phyloP scores from a whole-genome alignment of 2,888 invertebrate genomes.

The Heliconius aoede region DNA sequence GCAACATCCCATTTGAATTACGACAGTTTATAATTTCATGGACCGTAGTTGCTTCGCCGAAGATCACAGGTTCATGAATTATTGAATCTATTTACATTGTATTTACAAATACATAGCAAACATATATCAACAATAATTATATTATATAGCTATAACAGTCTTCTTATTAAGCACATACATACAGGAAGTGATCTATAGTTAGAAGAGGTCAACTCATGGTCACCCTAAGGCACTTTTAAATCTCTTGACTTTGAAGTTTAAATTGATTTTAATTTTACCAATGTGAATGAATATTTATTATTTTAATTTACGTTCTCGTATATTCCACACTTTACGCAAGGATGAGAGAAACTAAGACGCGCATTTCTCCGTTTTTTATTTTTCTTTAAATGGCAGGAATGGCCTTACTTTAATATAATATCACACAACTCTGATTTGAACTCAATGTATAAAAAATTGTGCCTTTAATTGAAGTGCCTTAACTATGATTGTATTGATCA shows the following conservation, averaged over 20 bases:
- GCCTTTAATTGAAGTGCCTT: neutral
- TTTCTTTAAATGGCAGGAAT: neutral
- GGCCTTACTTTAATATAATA: neutral
- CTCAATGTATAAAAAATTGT: neutral
- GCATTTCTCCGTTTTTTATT: neutral
- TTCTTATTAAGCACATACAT: neutral
- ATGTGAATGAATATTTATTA: neutral
- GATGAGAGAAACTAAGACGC: neutral
- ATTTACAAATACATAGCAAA: neutral
- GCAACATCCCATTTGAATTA: neutral
- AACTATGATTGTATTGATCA: neutral
- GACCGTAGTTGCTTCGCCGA: neutral
- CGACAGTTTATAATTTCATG: neutral
- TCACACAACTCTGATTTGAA: neutral
- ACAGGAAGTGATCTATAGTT: constrained; percentile 17
- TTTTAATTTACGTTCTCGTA: neutral
- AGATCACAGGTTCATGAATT: constrained; percentile 1
- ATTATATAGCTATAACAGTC: neutral
- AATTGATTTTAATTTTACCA: constrained; percentile 8
- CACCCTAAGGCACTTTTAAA: constrained; percentile 9
- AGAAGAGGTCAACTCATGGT: constrained; percentile 20
- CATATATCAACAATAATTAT: neutral
- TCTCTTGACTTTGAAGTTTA: constrained; percentile 4
- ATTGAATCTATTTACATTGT: neutral
- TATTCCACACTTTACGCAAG: neutral